phyloP scores from a whole-genome alignment of 2,113 vertebrate genomes.

The Malurus melanocephalus region DNA sequence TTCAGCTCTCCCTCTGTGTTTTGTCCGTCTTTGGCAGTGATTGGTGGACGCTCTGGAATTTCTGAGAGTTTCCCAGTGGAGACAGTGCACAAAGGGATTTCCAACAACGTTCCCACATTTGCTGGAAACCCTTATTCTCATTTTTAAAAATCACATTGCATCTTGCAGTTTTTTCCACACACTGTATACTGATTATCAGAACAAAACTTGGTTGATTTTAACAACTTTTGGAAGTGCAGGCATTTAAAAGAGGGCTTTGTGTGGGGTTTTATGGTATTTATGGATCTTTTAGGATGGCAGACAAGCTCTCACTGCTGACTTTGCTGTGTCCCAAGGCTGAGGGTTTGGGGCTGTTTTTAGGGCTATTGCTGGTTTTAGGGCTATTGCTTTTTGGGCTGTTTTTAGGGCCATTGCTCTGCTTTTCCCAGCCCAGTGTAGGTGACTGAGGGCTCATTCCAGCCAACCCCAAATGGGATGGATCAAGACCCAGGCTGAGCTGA shows the following conservation, averaged over 20 bases:
- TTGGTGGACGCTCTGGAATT: accelerated
- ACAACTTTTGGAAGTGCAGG: not conserved
- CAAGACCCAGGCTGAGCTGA: not conserved
- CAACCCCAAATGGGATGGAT: not conserved
- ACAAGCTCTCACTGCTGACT: not conserved
- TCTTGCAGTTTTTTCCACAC: accelerated
- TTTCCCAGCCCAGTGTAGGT: not conserved
- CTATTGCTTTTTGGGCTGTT: no score
- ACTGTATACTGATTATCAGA: no score
- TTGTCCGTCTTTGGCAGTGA: accelerated
- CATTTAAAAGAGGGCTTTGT: no score
- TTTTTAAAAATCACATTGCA: not conserved
- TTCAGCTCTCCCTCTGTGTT: not conserved
- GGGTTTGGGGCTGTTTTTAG: not conserved
- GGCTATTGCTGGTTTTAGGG: not conserved
- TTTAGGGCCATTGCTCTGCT: not conserved
- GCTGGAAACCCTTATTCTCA: not conserved
- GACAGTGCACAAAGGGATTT: not conserved
- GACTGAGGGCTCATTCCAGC: not conserved
- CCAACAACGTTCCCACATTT: not conserved
- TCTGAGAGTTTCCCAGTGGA: accelerated
- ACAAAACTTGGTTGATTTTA: not conserved
- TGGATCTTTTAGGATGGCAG: not conserved
- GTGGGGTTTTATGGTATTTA: accelerated
- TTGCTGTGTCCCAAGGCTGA: not conserved